Evolutionary conservation across 2,888 invertebrate species (phyloP), one percentile per base, ranked within the genome.

Genomic region (Cerceris rybyensis): DNA sequence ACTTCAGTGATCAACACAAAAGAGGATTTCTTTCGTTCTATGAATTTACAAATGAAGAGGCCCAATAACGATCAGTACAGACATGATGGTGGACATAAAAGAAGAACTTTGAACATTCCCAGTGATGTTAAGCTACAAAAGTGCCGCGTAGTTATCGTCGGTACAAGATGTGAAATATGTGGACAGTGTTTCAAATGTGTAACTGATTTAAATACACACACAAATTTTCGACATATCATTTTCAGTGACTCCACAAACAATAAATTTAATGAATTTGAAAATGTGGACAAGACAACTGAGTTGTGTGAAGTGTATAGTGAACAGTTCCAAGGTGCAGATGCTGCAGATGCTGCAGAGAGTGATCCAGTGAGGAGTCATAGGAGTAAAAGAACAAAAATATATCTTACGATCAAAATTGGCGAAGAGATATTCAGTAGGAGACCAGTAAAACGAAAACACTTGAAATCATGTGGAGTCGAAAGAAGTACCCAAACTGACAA

Each of bases 181-280:
- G 71, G 81, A 8, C 74, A 67, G 50, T 64, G 50, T 6, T 89
- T 90, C 49, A 90, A 90, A 61, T 91, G 89, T 39, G 58, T 74
- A 46, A 85, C 66, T 0, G 89, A 90, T 43, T 28, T 89, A 5
- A 52, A 74, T n/a, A 4, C 64, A 1, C 88, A 88, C 60, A 58
- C 9, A 8, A 71, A 59, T 50, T 78, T 60, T 7, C 76, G 68
- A 39, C 89, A 90, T 64, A 6, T 28, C 13, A 55, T 1, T 13
- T 13, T 17, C 7, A 9, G 8, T 0, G 9, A 60, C 7, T 9
- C 39, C 8, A n/a, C 58, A 9, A n/a, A 16, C 1, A n/a, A 52
- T 52, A 0, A 52, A 7, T n/a, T 2, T 2, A 17, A 46, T 7
- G 9, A 42, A 5, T 28, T 39, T 0, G 13, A 61, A 2, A 52